Base-by-base conservation (phyloP, 2,113 vertebrate species). In the Xiphorhynchus elegans region DNA sequence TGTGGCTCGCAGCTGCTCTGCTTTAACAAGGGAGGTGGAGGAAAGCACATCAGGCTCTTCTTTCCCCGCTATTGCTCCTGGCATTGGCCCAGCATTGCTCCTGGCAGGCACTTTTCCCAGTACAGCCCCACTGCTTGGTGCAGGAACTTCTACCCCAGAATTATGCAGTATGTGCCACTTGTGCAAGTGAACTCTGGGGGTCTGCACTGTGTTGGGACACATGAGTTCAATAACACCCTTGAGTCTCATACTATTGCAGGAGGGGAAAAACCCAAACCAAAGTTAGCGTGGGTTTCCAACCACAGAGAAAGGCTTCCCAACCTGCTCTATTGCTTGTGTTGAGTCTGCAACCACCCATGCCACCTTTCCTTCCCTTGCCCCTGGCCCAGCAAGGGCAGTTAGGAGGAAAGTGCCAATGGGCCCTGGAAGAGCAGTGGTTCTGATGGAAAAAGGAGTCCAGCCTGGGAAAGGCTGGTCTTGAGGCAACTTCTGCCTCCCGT, bases 301-400 rank as follows among this genome's bases (percentile, higher is more conserved):
- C 31, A 2, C 0, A 2, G n/a, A 10, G 29, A 64, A 63, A 67
- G 23, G 26, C 5, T 9, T 33, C 46, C 52, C 0, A 1, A 13
- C 24, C 55, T 40, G 44, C 29, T 20, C 21, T 66, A 59, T 18
- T 3, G 3, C 11, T 31, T 42, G 31, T 8, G 9, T 7, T 6
- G 4, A 7, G 17, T 10, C 26, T 9, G 3, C 18, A 5, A 8
- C 16, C 13, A 3, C 21, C 35, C 42, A 2, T 6, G 26, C 6
- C 14, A 7, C 29, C 17, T 81, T 17, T 24, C 7, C 9, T 42
- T 66, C 46, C 19, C 20, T 59, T 3, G 1, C 0, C 12, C 12
- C n/a, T 18, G 6, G 14, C 21, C 25, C 10, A 3, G 33, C 3
- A 1, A 10, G 47, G 3, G 6, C 7, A 3, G 4, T 0, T 10